phyloP scores from a whole-genome alignment of 2,888 invertebrate genomes.

The Saturnia pavonia region DNA sequence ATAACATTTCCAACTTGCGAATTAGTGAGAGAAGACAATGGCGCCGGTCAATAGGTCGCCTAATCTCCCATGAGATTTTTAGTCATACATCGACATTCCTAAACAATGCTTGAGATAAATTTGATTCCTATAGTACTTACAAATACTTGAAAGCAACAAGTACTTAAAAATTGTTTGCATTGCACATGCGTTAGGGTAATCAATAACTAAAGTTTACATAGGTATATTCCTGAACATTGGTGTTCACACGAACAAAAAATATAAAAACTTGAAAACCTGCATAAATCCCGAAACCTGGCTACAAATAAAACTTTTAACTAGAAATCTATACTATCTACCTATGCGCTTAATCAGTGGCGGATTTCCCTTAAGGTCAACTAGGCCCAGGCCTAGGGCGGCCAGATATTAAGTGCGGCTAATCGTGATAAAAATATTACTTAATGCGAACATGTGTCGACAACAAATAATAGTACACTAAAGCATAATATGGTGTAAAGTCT shows the following conservation, averaged over 20 bases:
- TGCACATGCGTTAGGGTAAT: conserved; percentile 15
- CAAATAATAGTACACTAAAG: no score
- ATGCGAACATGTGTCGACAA: no score
- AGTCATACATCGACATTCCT: neutral
- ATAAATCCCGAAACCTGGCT: neutral
- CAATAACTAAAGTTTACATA: conserved; percentile 2
- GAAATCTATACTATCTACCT: no score
- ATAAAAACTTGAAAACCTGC: neutral
- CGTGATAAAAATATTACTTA: no score
- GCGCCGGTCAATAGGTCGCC: conserved; percentile 32
- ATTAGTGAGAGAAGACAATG: conserved; percentile 29
- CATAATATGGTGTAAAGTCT: no score
- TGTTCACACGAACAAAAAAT: neutral
- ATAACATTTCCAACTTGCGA: neutral
- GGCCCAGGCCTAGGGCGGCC: no score
- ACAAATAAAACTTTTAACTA: neutral
- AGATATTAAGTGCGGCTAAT: no score
- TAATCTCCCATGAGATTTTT: conserved; percentile 31
- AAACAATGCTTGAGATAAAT: neutral
- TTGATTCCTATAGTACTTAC: neutral
- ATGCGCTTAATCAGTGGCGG: no score
- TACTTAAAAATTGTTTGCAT: neutral
- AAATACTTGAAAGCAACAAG: neutral
- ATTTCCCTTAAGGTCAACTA: no score
- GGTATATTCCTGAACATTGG: neutral